Evolutionary conservation across 1,140 invertebrate genomes (phyloP), one percentile per base, ranked within the genome.

Genomic region (Drosophila micromelanica): DNA sequence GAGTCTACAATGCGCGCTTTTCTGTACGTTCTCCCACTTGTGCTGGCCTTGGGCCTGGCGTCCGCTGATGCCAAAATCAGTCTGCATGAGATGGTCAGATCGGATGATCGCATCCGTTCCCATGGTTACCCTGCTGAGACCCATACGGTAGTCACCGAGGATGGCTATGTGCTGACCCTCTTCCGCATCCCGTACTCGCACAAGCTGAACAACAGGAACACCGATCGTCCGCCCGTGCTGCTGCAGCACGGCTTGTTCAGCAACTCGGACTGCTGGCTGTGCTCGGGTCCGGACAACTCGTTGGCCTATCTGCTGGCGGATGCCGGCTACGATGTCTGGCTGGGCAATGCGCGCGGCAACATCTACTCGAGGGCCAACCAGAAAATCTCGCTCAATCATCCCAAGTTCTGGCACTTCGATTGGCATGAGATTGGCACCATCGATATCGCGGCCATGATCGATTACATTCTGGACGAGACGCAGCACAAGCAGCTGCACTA

Each of bases 321-420:
- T 78, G 92, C 91, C 12, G 95, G 95, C 3, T 96, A 94, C 73
- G 95, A 96, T 78, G 95, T 96, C 0, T 96, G 96, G 96, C 78
- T 96, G 77, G 95, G 94, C 2, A 96, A 96, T 90, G 93, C 93
- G 5, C 92, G 96, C 55, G 96, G 96, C 5, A 96, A 94, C 59
- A 93, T 92, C 1, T 95, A 95, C 80, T 95, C 95, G 0, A 90
- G 93, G 13, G 87, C 92, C 15, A 95, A 96, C 84, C 60, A 84
- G 8, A 35, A 71, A 0, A 70, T 93, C 7, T 75, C 93, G 61
- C 85, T 93, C 2, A 84, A 93, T 46, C 81, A 76, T 43, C 45
- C 49, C 38, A 71, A 87, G 43, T 93, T 92, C 71, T 93, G 91
- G 91, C 73, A 92, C 54, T 92, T 89, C 52, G 95, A 95, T 75